Evolutionary conservation across 2,797 vertebrate genomes (phyloP), one percentile per base, ranked within the genome.

Genomic region (Pipistrellus kuhlii): DNA sequence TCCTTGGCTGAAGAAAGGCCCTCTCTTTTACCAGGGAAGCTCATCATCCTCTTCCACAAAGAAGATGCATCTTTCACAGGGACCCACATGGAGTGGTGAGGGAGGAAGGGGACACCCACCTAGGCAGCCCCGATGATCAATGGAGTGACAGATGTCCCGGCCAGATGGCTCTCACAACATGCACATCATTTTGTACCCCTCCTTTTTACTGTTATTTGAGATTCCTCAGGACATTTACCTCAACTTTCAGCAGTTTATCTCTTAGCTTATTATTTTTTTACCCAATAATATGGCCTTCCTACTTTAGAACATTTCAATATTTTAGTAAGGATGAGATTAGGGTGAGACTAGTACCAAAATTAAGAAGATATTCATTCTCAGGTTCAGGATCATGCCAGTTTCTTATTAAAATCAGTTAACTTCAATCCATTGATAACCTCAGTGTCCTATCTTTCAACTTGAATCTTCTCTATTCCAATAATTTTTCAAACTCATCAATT

Each of bases 81-180:
- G 99, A 99, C 98, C 98, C 99, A 99, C 98, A 98, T 99, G 99
- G 99, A 99, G 97, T 98, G 98, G 98, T 99, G 99, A 99, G 99
- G 99, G 99, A 99, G 99, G 99, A 99, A 99, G 99, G 99, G 99
- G 99, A 99, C 99, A 99, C 99, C 99, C 98, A 99, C 99, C 99
- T 99, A 99, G 53, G 99, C 99, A 98, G 98, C 98, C 98, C 99
- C 99, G 99, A 99, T 98, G 99, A 99, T 99, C 99, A 99, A 99
- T 99, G 99, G 99, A 99, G 99, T 99, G 99, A 99, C 99, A 99
- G 99, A 99, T 99, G 99, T 99, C 99, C 99, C 99, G 99, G 99
- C 99, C 99, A 99, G 99, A 99, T 99, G 99, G 99, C 99, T 99
- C 99, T 99, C 99, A 99, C 99, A 99, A 99, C 99, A 99, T 3